Evolutionary conservation across 2,888 invertebrate genomes (phyloP), one percentile per base, ranked within the genome.

Genomic region (Leptura quadrifasciata): DNA sequence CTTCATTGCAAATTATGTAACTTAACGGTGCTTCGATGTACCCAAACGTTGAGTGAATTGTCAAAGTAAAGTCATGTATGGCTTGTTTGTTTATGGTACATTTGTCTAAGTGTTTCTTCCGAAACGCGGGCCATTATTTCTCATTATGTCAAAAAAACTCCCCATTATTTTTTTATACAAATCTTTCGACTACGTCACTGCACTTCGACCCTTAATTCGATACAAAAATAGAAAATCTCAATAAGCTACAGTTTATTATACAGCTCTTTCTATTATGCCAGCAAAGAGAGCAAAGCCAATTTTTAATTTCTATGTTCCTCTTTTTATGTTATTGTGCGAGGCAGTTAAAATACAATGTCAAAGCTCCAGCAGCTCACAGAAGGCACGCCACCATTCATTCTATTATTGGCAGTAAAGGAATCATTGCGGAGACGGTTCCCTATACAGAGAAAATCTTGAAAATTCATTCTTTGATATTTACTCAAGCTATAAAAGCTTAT

Each of bases 391-490:
- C 39, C 35, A 35, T 35, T 20, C 39, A 20, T 20, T 35, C 63
- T 17, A 35, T 63, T 63, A 63, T 39, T 63, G 35, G 39, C 63
- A 18, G 63, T 27, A 27, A 27, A 17, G 54, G 27, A 65, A 54
- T 65, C 52, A 54, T 54, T 52, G 15, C 12, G 10, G 18, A 35
- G 18, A 5, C 31, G 31, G 18, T 17, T n/a, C 57, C 31, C 27
- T 31, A 9, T 15, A 60, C 24, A 60, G 31, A n/a, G 31, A 27
- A 60, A 60, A 31, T 60, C 60, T 60, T 21, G 10, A 31, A 68
- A 69, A 47, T 58, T 69, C 69, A 58, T 69, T 69, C 58, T 69
- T 69, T 21, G 35, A 58, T 69, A 69, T 69, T 69, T 69, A 47
- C 60, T 69, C 69, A 57, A 18, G 58, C 69, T 21, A 21, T 58